Base-by-base conservation (phyloP, 1,140 invertebrate genomes). In the Drosophila takahashii region DNA sequence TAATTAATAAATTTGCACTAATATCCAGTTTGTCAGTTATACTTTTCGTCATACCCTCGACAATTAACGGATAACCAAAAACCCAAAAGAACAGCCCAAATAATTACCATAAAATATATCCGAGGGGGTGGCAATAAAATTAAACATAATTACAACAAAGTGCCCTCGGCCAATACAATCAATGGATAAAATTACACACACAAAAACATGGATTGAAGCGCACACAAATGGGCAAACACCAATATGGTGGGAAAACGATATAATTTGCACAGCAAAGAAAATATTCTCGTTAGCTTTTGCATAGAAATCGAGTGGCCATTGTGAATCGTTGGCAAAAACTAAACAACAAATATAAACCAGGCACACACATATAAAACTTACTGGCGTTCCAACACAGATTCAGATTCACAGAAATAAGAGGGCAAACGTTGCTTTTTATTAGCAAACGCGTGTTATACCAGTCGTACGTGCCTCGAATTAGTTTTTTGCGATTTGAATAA, bases 401-500 rank as follows among this genome's bases (percentile, higher is more conserved):
- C 57, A 53, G 60, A 22, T 44, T 34, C 59, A 50, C n/a, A 62
- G 26, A 36, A 56, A 48, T 16, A 22, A 41, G 47, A 42, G 39
- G 48, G 60, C 47, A 66, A 76, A 61, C 73, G 73, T 61, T 60
- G 74, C 36, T 73, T 89, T 87, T 87, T 87, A 87, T 87, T 87
- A 67, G 75, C 60, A 77, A 85, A 71, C 45, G 73, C 75, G 56
- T 73, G 70, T 75, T 72, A 62, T 66, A 56, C 53, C 32, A 27
- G 44, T 18, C 45, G 81, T 86, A 86, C 81, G 81, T 86, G 81
- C 81, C 67, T 52, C 81, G 81, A 86, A 86, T 86, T 86, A 86
- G 81, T 86, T 86, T 87, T 86, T 86, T 86, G 81, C 83, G 81
- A 86, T 86, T 86, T 86, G 81, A 81, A 86, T 87, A 81, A 81